Base-by-base conservation (phyloP, 2,797 vertebrate genomes). In the Ptychadena robeensis region DNA sequence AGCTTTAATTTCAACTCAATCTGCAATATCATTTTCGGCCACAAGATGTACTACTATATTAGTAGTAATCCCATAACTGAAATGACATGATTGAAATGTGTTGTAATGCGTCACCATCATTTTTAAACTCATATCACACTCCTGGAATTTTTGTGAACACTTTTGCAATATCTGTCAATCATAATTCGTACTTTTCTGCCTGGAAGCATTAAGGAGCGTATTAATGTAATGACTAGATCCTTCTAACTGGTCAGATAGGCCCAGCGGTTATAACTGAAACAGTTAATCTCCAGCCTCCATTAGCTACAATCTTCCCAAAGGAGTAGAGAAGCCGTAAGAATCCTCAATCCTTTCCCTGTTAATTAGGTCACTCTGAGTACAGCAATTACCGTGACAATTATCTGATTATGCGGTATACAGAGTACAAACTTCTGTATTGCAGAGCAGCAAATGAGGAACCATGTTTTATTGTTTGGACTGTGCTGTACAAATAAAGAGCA, bases 101-200 rank as follows among this genome's bases (percentile, higher is more conserved):
- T 14, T 1, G 1, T 30, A 48, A 44, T 28, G 3, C 31, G 18
- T 37, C 2, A 1, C 22, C 1, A 31, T 66, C 61, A 34, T 77
- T 61, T 65, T 77, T 30, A n/a, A 30, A 77, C 74, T n/a, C 63
- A 66, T 77, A 66, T 38, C 15, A 10, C 27, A 14, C 63, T 9
- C 37, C 37, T 25, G 25, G 74, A 66, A 77, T 66, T 28, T 28
- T 67, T 67, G 30, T 35, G 32, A 67, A 37, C n/a, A n/a, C 32
- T n/a, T n/a, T 34, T n/a, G 11, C 65, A n/a, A 53, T 67, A 35
- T 77, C 74, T 38, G 40, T 63, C 63, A 66, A 63, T 61, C 48
- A n/a, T 32, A 25, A 25, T 14, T 22, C 0, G 35, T n/a, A 32
- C 28, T 14, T 44, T 31, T 9, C 37, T 22, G 31, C 27, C 28